Conservation (phyloP, 1,140 invertebrate genomes). For the Drosophila busckii region DNA sequence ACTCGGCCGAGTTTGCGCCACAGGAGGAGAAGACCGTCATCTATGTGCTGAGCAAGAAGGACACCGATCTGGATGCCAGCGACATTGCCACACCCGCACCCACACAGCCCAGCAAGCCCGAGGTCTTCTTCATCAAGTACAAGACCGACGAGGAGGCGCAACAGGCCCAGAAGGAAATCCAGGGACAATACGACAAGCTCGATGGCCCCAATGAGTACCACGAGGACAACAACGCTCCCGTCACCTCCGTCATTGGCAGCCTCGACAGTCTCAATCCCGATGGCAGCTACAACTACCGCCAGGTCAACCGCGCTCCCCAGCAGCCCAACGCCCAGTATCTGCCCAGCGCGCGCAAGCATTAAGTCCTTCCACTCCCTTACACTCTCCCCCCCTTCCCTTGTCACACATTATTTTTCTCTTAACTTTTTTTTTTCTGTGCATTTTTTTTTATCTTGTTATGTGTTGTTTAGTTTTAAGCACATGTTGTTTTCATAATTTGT, state of each 20-base stretch:
- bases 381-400: conserved; percentile 3
- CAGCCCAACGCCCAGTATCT: conserved; percentile 47
- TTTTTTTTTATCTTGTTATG: conserved; percentile 13
- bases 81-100: conserved; percentile 86
- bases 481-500: conserved; percentile 24
- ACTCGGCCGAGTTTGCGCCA: conserved; percentile 71
- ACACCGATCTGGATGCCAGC: conserved; percentile 81
- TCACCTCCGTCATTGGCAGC: conserved; percentile 71
- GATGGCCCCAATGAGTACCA: conserved; percentile 71
- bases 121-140: conserved; percentile 88
- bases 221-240: conserved; percentile 67
- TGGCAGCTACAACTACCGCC: conserved; percentile 72
- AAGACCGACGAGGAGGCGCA: conserved; percentile 83
- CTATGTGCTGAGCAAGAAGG: conserved; percentile 91
- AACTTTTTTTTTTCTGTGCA: background rate
- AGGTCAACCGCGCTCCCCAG: conserved; percentile 37
- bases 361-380: conserved; percentile 4
- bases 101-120: conserved; percentile 86
- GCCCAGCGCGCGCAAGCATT: conserved; percentile 54
- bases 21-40: conserved; percentile 91
- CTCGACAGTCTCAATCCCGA: conserved; percentile 71
- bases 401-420: background rate
- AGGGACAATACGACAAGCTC: conserved; percentile 76
- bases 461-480: conserved; percentile 66
- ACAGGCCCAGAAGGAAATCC: conserved; percentile 74